phyloP scores from a whole-genome alignment of 2,888 invertebrate species.

The Tricholauxania praeusta region DNA sequence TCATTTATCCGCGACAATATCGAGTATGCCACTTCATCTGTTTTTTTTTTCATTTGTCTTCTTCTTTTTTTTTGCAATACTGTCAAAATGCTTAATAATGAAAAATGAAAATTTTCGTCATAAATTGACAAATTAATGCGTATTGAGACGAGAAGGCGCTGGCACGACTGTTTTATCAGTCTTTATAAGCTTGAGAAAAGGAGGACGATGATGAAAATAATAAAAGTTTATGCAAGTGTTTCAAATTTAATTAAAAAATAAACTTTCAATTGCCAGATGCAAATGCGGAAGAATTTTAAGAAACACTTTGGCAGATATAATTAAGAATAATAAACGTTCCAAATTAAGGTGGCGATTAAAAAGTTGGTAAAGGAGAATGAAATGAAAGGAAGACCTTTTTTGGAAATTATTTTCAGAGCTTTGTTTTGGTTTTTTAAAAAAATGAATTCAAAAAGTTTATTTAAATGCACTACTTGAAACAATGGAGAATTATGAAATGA shows the following conservation, averaged over 20 bases:
- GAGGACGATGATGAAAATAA: conserved; percentile 47
- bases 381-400: too few relatives aligned
- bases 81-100: conserved; percentile 63
- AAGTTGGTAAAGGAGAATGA: too few relatives aligned
- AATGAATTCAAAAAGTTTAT: too few relatives aligned
- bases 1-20: conserved; percentile 47
- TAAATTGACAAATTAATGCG: conserved; percentile 57
- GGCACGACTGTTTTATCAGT: conserved; percentile 33
- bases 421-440: too few relatives aligned
- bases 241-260: conserved; percentile 62
- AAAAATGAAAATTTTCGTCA: conserved; percentile 60
- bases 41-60: conserved; percentile 23
- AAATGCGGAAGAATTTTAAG: conserved; percentile 44
- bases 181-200: conserved; percentile 27
- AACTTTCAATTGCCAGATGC: conserved; percentile 64
- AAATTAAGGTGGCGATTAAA: too few relatives aligned
- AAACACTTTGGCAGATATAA: conserved; percentile 38
- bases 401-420: too few relatives aligned
- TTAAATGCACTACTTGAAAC: too few relatives aligned
- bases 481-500: too few relatives aligned
- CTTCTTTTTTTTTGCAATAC: conserved; percentile 51
- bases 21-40: conserved; percentile 36
- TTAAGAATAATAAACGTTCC: conserved; percentile 38
- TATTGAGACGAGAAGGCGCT: conserved; percentile 25
- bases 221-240: conserved; percentile 63